Base-by-base conservation (phyloP, 2,113 vertebrate species). In the Merops nubicus region DNA sequence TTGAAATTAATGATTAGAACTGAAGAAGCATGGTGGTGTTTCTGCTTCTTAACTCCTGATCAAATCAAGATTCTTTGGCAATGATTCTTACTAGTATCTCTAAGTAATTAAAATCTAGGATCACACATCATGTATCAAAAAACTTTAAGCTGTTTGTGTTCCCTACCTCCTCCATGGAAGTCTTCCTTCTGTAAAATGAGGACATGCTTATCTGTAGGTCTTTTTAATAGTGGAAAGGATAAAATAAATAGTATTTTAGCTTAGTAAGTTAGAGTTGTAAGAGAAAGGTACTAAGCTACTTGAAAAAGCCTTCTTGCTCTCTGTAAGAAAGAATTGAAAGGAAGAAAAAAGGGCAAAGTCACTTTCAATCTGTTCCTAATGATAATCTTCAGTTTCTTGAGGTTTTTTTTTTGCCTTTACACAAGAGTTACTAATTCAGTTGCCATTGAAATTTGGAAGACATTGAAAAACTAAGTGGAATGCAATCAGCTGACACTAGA, bases 391-490 rank as follows among this genome's bases (percentile, higher is more conserved):
- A 83, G 5, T 77, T 77, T 93, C 59, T 40, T 68, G 33, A 85
- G 74, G n/a, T n/a, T n/a, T 59, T 94, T 97, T 45, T 90, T 6
- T 50, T 93, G 22, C 47, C 42, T 82, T 84, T 47, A 56, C 12
- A 18, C 19, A 73, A 62, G 45, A 34, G 2, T 93, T 79, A 45
- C 40, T 82, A 83, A 73, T 51, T 80, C 40, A 91, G 22, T 73
- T 86, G 67, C 34, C 47, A 60, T 5, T 83, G 72, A 68, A 91
- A 93, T 96, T 75, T 96, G 81, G 53, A 94, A 96, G 96, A 76
- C 33, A 20, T 57, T 43, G 38, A 92, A 93, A 89, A 91, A 72
- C 73, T 67, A 85, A 81, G 57, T 78, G 95, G 88, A 91, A 85
- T 85, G 64, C 75, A 57, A 65, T 82, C 84, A 91, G 31, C 80